Evolutionary conservation across 2,888 invertebrate species (phyloP), one percentile per base, ranked within the genome.

Genomic region (Notocelia uddmanniana): DNA sequence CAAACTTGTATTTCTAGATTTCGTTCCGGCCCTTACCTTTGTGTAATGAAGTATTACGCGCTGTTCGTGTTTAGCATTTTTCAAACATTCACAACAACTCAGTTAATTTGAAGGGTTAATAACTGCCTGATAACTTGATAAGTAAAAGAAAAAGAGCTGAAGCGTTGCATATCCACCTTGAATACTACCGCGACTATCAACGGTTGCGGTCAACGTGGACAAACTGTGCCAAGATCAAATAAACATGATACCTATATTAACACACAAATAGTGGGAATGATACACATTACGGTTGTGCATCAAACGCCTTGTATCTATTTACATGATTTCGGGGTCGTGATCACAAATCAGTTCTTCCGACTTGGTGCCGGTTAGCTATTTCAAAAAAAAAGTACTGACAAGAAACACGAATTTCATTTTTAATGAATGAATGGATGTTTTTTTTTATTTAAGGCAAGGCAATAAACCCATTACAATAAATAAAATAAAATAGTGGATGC

Each of bases 141-240:
- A 23, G 13, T 37, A 13, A 45, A 26, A 13, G 18, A 50, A 31
- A 31, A 18, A 50, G 26, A 13, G 26, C 31, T 52, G 63, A 15
- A 63, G 19, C 15, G 11, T 50, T 15, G 31, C 31, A 63, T 63
- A 48, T 19, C 62, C 19, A 59, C 64, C 66, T 66, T 71, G 71
- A 70, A 66, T 67, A 52, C 10, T 31, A 67, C 54, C 59, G 66
- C 66, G n/a, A 15, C 41, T 45, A 31, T 31, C 31, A 2, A 31
- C 31, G 31, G 57, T 19, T 57, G 48, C 58, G 63, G 57, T 58
- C 50, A 41, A 59, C 52, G 52, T 54, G 34, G 60, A 54, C 19
- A 45, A 71, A 60, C 52, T 52, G 54, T 71, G 71, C 66, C 71
- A 71, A 71, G 66, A 71, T 71, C 71, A 71, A 45, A 66, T 37